Evolutionary conservation across 1,140 invertebrate species (phyloP).

Genomic region (Colletes latitarsis): DNA sequence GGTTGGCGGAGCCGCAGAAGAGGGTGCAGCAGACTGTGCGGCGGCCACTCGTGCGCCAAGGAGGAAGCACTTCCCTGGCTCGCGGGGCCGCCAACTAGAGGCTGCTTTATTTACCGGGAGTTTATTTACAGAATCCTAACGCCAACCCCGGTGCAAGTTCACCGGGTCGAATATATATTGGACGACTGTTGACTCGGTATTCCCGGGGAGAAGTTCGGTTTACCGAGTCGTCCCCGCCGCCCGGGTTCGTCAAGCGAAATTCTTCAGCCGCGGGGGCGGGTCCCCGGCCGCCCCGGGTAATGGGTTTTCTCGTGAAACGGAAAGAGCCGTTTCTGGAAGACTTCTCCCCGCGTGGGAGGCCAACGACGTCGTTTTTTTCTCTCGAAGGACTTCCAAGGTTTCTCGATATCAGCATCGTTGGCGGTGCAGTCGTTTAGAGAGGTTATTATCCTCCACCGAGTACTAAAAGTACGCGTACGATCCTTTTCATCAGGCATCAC

Average conservation of each 20-base stretch:
- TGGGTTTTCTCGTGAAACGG: slow-evolving; percentile 2
- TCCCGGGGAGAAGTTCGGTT: slow-evolving; percentile 36
- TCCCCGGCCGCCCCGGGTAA: slow-evolving; percentile 24
- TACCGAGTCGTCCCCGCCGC: slow-evolving; percentile 21
- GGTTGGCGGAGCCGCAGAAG: slow-evolving; percentile 23
- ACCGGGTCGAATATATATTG: slow-evolving; percentile 48
- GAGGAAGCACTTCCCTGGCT: slow-evolving; percentile 17
- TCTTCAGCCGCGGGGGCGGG: slow-evolving; percentile 12
- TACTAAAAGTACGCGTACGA: no score
- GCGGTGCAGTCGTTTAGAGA: no score
- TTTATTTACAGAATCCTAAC: slow-evolving; percentile 56
- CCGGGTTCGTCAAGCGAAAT: slow-evolving; percentile 42
- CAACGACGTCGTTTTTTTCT: not conserved
- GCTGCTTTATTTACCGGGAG: slow-evolving; percentile 42
- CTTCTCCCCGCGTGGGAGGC: no score
- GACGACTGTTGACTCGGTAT: slow-evolving; percentile 38
- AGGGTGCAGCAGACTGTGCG: slow-evolving; percentile 40
- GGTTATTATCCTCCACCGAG: no score
- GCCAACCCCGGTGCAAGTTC: slow-evolving; percentile 35
- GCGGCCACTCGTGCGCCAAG: slow-evolving; percentile 21
- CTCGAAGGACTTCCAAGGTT: not conserved
- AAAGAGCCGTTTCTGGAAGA: not conserved
- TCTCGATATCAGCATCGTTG: no score
- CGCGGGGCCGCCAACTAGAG: slow-evolving; percentile 20
- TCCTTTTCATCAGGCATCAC: no score